Evolutionary conservation across 2,888 invertebrate genomes (phyloP).

Genomic region (Glaucopsyche alexis): DNA sequence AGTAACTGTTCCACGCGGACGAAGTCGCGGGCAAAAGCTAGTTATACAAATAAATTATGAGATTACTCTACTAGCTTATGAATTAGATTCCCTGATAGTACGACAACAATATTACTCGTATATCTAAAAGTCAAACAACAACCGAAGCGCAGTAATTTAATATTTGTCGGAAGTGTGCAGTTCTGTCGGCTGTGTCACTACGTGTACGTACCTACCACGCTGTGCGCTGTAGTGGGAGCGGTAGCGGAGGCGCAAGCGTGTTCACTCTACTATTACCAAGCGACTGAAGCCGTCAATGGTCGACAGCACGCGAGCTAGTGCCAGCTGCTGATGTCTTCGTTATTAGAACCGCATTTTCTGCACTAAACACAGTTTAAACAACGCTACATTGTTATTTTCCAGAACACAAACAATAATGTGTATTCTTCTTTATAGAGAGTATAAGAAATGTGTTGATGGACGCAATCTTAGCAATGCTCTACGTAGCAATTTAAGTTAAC

Average conservation of each 20-base stretch:
- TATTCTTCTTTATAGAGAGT: no score
- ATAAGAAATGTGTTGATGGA: no score
- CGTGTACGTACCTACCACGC: not conserved
- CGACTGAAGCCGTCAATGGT: not conserved
- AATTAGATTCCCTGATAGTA: not conserved
- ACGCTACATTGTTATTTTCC: not conserved
- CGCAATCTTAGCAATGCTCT: no score
- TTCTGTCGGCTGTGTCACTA: not conserved
- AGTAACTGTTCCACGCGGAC: no score
- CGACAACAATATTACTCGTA: not conserved
- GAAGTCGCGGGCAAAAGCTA: no score
- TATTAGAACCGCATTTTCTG: not conserved
- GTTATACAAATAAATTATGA: no score
- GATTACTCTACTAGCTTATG: no score
- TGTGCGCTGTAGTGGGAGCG: not conserved
- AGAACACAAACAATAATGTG: no score
- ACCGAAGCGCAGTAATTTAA: not conserved
- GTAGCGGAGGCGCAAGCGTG: not conserved
- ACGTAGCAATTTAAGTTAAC: no score
- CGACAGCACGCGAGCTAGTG: not conserved
- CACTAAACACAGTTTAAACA: not conserved
- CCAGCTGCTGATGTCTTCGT: constrained; percentile 5
- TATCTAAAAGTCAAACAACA: constrained; percentile 11
- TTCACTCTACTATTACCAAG: not conserved
- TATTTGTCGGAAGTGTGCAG: not conserved